Evolutionary conservation across 1,140 invertebrate genomes (phyloP).

Genomic region (Lethrus apterus): DNA sequence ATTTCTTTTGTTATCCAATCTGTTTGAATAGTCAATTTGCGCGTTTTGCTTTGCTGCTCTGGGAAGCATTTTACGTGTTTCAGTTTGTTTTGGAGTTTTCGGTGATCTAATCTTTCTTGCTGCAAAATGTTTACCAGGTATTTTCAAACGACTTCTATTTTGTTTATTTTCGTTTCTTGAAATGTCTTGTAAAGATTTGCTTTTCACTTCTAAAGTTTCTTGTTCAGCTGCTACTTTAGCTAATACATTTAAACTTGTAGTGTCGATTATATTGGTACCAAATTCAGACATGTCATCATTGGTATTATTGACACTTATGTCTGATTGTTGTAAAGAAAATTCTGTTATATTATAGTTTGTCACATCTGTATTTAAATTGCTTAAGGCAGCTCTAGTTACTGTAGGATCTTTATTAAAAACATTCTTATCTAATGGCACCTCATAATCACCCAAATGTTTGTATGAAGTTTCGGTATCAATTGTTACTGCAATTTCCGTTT

Average conservation of each 20-base stretch:
- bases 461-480: background rate
- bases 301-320: too few species aligned
- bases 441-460: background rate
- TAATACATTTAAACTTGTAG: background rate
- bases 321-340: too few species aligned
- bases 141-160: background rate
- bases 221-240: background rate
- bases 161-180: background rate
- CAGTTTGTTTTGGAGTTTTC: background rate
- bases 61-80: too few species aligned
- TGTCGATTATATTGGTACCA: too few species aligned
- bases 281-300: background rate
- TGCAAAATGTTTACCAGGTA: background rate
- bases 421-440: background rate
- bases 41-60: too few species aligned
- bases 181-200: background rate
- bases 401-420: background rate
- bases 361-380: too few species aligned
- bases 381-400: too few species aligned
- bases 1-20: too few species aligned
- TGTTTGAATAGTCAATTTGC: too few species aligned
- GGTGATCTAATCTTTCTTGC: background rate
- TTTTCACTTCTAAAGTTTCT: background rate
- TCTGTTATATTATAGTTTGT: too few species aligned
- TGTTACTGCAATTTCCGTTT: background rate